phyloP scores from a whole-genome alignment of 2,113 vertebrate species.

The Paraplagusia blochii region DNA sequence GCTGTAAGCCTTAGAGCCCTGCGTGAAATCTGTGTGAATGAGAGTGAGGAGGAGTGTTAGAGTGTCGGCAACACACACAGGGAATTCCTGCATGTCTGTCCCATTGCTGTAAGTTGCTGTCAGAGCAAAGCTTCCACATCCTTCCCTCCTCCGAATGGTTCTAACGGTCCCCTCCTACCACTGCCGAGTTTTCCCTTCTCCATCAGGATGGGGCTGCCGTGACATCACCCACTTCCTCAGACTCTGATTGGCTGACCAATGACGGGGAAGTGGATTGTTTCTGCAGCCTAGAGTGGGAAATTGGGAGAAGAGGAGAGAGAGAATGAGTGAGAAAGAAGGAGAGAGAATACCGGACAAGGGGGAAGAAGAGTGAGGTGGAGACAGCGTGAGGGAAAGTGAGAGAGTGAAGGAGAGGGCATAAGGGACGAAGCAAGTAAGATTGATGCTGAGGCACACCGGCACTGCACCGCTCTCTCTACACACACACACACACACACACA shows the following conservation, averaged over 20 bases:
- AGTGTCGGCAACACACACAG: constrained; percentile 36
- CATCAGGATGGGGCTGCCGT: constrained; percentile 53
- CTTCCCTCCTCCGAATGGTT: constrained; percentile 47
- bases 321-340: constrained; percentile 23
- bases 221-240: constrained; percentile 67
- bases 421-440: constrained; percentile 56
- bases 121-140: constrained; percentile 30
- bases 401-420: constrained; percentile 38
- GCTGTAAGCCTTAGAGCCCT: constrained; percentile 42
- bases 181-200: constrained; percentile 30
- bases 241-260: constrained; percentile 59
- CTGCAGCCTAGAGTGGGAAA: constrained; percentile 59
- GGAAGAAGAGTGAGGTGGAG: constrained; percentile 45
- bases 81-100: constrained; percentile 62
- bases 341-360: constrained; percentile 21
- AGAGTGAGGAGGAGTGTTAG: constrained; percentile 35
- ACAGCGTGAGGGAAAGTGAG: constrained; percentile 23
- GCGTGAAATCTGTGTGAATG: constrained; percentile 45
- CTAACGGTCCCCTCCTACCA: constrained; percentile 47
- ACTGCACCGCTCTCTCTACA: constrained; percentile 55
- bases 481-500: constrained; percentile 23
- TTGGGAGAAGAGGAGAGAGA: constrained; percentile 35
- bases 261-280: constrained; percentile 66
- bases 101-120: constrained; percentile 26
- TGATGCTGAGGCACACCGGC: constrained; percentile 66